Base-by-base conservation (phyloP, 1,140 invertebrate genomes). In the Dendrolimus kikuchii region DNA sequence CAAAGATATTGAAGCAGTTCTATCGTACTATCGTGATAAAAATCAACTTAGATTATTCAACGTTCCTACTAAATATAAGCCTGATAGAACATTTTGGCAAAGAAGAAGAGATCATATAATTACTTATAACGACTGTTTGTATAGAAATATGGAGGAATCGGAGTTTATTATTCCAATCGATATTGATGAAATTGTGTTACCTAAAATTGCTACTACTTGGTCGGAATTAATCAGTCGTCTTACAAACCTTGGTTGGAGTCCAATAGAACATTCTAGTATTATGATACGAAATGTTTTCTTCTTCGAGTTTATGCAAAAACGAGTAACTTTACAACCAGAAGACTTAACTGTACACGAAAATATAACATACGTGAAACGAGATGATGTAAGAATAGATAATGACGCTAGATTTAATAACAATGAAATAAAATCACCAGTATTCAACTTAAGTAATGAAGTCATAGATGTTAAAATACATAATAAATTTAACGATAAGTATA, bases 111-210 rank as follows among this genome's bases (percentile, higher is more conserved):
- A 92, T 79, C 93, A 94, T 71, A 77, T 94, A 40, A 85, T 94
- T 52, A 89, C 92, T 0, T 94, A 94, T 71, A 94, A 94, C 71
- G 92, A 94, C 53, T 86, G 82, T 63, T 90, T 94, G 47, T 94
- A 94, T 71, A 89, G 91, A 64, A 92, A 92, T 75, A 71, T 93
- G 38, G 69, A 89, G 53, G 88, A 86, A 49, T 91, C 91, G 5
- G 80, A 90, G 60, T 94, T 88, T 75, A 88, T 94, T 8, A 69
- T 93, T 6, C 92, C 92, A 6, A 78, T 93, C 58, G 93, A 94
- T 69, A 85, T 93, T 38, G 93, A 94, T 74, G 93, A 94, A 79
- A 86, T 93, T 37, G 88, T 94, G 45, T 81, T 94, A 38, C 93
- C 93, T 4, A 84, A 89, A 68, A 77, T 81, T 51, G 81, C 86